Base-by-base conservation (phyloP, 2,797 vertebrate genomes). In the Cephalopachus bancanus region DNA sequence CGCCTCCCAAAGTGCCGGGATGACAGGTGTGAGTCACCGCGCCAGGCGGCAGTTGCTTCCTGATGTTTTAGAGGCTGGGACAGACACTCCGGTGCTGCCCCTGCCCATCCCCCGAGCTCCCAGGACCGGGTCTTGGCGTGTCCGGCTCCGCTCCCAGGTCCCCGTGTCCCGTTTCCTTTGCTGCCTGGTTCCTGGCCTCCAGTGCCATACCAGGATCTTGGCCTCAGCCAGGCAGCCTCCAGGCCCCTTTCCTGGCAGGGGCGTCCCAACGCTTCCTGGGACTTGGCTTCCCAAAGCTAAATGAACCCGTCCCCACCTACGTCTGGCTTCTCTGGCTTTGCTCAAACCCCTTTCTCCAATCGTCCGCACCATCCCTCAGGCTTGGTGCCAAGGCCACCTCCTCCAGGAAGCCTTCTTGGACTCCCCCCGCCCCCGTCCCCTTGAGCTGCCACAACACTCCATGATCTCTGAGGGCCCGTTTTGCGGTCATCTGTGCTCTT, bases 81-180 rank as follows among this genome's bases (percentile, higher is more conserved):
- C 1, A 0, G 8, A 0, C 2, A 17, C n/a, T n/a, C n/a, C n/a
- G n/a, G n/a, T n/a, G n/a, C 28, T 26, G 7, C 17, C 22, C n/a
- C 83, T 20, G 59, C 17, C 71, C 4, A 7, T 0, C 0, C 53
- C 10, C 72, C 0, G 1, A 2, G 30, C 44, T 79, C 20, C 44
- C 1, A 1, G 49, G 53, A 28, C 51, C 71, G 9, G n/a, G 28
- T 49, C 3, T 6, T 10, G 15, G 15, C n/a, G 59, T 44, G 51
- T 65, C 49, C n/a, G 57, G n/a, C 49, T 78, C 51, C 28, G 19
- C 26, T 60, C 37, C 72, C 11, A 5, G 15, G 14, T 26, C 7
- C 51, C 11, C 3, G 55, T 6, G 0, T 60, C 22, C 49, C 3
- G 1, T 87, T 37, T 11, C 26, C 59, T 53, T 30, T 2, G 3